These are phyloP conservation scores for Cercopithecus mona DNA, from an alignment of 2,113 vertebrate species.

Conservation along the genomic window DNA sequence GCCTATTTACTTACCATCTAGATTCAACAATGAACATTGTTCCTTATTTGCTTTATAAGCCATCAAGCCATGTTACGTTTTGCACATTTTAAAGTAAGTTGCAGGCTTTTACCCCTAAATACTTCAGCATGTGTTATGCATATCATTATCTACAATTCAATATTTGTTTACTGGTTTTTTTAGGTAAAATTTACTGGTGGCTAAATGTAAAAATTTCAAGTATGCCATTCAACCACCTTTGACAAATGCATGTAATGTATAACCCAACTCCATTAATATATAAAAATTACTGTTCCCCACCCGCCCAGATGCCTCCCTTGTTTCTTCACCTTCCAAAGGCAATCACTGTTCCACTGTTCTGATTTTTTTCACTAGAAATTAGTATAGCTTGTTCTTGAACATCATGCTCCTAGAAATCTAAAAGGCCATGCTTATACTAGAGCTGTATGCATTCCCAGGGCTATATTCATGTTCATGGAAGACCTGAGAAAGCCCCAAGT, in stretches of 20 bases:
- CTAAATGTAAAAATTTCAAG: neutral
- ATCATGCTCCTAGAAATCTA: neutral
- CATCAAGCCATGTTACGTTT: neutral
- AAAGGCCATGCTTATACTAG: neutral
- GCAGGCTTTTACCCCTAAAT: neutral
- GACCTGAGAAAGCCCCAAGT: neutral
- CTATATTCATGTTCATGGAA: neutral
- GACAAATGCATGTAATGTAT: neutral
- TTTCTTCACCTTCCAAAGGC: neutral
- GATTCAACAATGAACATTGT: neutral
- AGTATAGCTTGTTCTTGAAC: neutral
- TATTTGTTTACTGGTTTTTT: neutral
- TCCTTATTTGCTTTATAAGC: neutral
- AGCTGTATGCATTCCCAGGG: neutral
- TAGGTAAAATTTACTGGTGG: neutral
- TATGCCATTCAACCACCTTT: neutral
- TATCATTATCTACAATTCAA: neutral
- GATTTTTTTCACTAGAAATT: neutral
- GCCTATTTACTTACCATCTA: neutral
- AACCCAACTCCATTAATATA: neutral
- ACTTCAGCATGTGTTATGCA: neutral
- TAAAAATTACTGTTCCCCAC: neutral
- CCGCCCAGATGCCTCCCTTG: neutral
- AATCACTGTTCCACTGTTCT: neutral
- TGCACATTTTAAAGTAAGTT: neutral